phyloP scores from a whole-genome alignment of 2,888 invertebrate species.

The Tholera decimalis region DNA sequence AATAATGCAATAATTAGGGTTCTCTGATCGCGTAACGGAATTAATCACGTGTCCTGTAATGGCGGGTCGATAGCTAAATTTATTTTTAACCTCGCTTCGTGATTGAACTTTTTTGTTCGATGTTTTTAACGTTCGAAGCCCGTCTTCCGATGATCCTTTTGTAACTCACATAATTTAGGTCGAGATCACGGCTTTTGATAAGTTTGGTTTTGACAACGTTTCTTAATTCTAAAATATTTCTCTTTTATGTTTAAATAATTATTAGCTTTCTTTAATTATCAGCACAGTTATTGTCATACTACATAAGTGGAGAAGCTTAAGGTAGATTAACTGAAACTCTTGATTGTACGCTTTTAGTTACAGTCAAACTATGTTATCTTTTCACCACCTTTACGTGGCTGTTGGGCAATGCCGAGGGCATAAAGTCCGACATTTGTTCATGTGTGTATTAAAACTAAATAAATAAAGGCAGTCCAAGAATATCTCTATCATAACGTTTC shows the following conservation, averaged over 20 bases:
- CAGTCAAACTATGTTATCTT: too few relatives aligned
- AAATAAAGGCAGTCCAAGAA: neutral
- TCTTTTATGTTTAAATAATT: too few relatives aligned
- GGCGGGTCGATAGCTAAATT: slow-evolving; percentile 66
- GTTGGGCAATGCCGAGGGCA: too few relatives aligned
- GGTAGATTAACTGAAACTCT: too few relatives aligned
- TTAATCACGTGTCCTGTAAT: slow-evolving; percentile 76
- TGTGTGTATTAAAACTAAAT: too few relatives aligned
- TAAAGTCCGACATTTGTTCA: too few relatives aligned
- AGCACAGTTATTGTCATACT: neutral
- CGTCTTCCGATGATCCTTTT: slow-evolving; percentile 46
- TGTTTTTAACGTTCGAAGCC: slow-evolving; percentile 39
- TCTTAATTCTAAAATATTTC: too few relatives aligned
- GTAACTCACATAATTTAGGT: slow-evolving; percentile 45
- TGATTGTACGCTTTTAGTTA: neutral
- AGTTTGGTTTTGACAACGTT: slow-evolving; percentile 40
- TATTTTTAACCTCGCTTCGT: slow-evolving; percentile 64
- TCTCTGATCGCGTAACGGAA: slow-evolving; percentile 70
- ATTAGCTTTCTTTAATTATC: too few relatives aligned
- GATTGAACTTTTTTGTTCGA: slow-evolving; percentile 61
- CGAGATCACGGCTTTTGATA: slow-evolving; percentile 45
- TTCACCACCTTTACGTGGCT: too few relatives aligned
- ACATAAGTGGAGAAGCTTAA: neutral
- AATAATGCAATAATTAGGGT: slow-evolving; percentile 71
- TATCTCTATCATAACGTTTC: neutral